phyloP scores from a whole-genome alignment of 2,888 invertebrate genomes.

The Cecidostiba fungosa region DNA sequence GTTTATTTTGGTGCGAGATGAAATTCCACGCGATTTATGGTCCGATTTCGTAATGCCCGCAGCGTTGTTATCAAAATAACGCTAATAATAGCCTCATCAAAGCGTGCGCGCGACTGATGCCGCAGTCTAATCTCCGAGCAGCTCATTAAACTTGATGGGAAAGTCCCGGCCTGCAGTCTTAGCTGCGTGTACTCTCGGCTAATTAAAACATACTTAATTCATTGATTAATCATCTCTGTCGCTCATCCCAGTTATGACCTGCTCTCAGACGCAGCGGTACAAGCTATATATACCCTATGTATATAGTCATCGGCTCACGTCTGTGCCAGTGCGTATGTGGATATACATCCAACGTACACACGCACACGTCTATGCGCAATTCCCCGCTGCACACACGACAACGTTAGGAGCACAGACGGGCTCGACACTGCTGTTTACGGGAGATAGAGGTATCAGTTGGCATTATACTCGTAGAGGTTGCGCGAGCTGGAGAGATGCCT shows the following conservation, averaged over 20 bases:
- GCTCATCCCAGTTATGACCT: neutral
- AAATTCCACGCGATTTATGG: too few species aligned
- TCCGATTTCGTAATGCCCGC: neutral
- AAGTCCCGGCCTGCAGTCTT: neutral
- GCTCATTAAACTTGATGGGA: neutral
- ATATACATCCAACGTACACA: neutral
- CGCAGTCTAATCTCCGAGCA: neutral
- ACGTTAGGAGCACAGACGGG: neutral
- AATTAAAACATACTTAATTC: conserved; percentile 53
- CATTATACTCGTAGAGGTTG: conserved; percentile 66
- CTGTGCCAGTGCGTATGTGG: too few species aligned
- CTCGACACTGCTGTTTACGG: conserved; percentile 69
- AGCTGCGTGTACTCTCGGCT: neutral
- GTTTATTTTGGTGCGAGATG: too few species aligned
- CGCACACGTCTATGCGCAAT: neutral
- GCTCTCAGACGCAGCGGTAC: neutral
- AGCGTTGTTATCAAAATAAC: neutral
- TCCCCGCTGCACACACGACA: neutral
- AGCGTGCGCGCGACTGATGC: too few species aligned
- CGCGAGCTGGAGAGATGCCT: neutral
- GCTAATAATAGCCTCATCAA: neutral
- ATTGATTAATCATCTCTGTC: conserved; percentile 43
- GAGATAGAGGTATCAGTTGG: conserved; percentile 71
- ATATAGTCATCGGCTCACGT: too few species aligned
- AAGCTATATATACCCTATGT: too few species aligned